Evolutionary conservation across 1,140 invertebrate genomes (phyloP).

Genomic region (Drosophila azteca): DNA sequence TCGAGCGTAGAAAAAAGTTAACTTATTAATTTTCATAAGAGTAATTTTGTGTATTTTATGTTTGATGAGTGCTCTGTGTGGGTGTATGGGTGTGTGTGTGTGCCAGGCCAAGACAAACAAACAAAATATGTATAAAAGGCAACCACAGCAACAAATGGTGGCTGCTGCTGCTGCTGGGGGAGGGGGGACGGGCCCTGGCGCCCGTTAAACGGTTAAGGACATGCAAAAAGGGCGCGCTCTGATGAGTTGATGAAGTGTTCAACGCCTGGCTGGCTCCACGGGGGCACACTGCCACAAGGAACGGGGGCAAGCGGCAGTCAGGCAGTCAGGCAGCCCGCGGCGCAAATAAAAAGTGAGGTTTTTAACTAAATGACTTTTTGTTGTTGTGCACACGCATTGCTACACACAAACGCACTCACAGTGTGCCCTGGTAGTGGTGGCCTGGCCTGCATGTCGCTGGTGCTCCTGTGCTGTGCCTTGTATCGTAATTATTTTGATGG

Average conservation of each 20-base stretch:
- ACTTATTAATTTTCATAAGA: constrained; percentile 83
- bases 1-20: constrained; percentile 71
- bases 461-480: constrained; percentile 30
- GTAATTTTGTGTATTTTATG: constrained; percentile 81
- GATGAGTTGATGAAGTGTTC: constrained; percentile 81
- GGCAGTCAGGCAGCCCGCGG: constrained; percentile 56
- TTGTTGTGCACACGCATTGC: constrained; percentile 81
- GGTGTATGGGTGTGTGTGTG: background rate
- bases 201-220: constrained; percentile 79
- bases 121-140: constrained; percentile 36
- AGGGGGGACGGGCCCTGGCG: constrained; percentile 7
- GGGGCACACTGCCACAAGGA: constrained; percentile 7
- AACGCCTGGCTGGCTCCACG: constrained; percentile 68
- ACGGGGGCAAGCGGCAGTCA: constrained; percentile 7
- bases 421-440: constrained; percentile 10
- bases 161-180: constrained; percentile 44
- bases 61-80: constrained; percentile 42
- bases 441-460: constrained; percentile 60
- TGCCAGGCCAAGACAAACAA: constrained; percentile 48
- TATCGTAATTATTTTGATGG: constrained; percentile 82
- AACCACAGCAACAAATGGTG: constrained; percentile 64
- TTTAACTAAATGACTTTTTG: constrained; percentile 82
- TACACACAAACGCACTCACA: constrained; percentile 79
- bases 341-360: constrained; percentile 81
- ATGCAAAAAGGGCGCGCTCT: constrained; percentile 80